Conservation (phyloP, 2,888 invertebrate species). For the Diploptera punctata region DNA sequence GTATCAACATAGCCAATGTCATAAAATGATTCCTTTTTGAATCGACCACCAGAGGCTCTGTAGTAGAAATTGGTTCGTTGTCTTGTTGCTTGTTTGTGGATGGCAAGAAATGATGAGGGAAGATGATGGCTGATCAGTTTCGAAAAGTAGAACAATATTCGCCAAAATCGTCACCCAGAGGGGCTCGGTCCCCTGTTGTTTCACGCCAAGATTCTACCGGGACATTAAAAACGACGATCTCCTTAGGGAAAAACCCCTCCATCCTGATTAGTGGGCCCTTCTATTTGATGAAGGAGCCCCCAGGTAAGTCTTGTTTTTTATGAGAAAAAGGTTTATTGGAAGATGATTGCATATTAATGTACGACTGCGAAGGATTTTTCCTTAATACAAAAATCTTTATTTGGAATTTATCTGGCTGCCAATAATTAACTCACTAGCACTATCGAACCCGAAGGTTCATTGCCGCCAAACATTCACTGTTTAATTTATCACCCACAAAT, state of each 20-base stretch:
- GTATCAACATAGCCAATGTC: too few relatives aligned
- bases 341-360: too few relatives aligned
- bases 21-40: too few relatives aligned
- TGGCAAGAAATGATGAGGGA: constrained; percentile 50
- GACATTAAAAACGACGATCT: constrained; percentile 96
- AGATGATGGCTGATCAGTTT: constrained; percentile 91
- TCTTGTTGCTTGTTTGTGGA: constrained; percentile 19
- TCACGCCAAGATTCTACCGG: constrained; percentile 97
- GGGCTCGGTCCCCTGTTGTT: constrained; percentile 93
- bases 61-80: constrained; percentile 7
- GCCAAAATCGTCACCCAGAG: constrained; percentile 92
- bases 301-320: constrained; percentile 73
- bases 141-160: constrained; percentile 94
- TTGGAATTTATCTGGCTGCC: too few relatives aligned
- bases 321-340: too few relatives aligned
- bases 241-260: constrained; percentile 94
- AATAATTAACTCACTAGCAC: too few relatives aligned
- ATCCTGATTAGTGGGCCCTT: constrained; percentile 98
- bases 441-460: too few relatives aligned
- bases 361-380: too few relatives aligned
- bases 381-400: too few relatives aligned
- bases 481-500: too few relatives aligned
- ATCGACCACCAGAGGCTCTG: too few relatives aligned
- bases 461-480: too few relatives aligned
- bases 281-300: constrained; percentile 97